Percentiles rank a stretch among this genome's conserved stretches.
phyloP scores from a whole-genome alignment of 1,140 invertebrate genomes.

The Chironomus tepperi region DNA sequence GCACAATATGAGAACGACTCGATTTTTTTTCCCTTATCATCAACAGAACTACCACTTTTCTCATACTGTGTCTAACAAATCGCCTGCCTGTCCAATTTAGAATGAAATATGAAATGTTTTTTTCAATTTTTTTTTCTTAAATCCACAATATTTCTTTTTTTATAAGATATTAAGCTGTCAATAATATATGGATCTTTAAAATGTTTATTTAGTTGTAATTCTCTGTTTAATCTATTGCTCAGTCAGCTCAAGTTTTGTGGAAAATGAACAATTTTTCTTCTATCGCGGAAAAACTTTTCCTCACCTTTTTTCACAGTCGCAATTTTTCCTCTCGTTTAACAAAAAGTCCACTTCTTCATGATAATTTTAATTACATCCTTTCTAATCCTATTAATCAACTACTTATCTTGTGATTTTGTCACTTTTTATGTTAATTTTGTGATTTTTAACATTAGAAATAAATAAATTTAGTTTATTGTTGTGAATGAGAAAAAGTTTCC shows the following conservation, averaged over 20 bases:
- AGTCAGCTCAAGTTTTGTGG: neutral
- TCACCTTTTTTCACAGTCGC: neutral
- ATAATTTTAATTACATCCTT: neutral
- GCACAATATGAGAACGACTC: too few relatives aligned
- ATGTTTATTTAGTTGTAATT: neutral
- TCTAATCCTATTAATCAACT: neutral
- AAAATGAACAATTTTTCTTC: neutral
- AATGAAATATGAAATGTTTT: too few relatives aligned
- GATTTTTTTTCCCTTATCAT: too few relatives aligned
- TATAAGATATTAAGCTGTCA: neutral
- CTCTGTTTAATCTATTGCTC: neutral
- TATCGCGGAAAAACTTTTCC: neutral
- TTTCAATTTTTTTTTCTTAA: too few relatives aligned
- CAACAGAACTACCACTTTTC: too few relatives aligned
- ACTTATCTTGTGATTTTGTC: neutral
- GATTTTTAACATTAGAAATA: neutral
- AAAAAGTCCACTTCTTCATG: neutral
- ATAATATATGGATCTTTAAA: neutral
- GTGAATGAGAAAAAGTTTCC: neutral
- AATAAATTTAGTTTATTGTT: slow-evolving; percentile 3
- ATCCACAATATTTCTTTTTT: too few relatives aligned
- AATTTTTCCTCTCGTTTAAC: neutral
- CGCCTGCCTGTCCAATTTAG: too few relatives aligned
- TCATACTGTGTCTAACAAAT: too few relatives aligned
- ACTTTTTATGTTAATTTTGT: neutral